phyloP scores from a whole-genome alignment of 35 echinoderm and acorn worm genomes.

The Diadema setosum region DNA sequence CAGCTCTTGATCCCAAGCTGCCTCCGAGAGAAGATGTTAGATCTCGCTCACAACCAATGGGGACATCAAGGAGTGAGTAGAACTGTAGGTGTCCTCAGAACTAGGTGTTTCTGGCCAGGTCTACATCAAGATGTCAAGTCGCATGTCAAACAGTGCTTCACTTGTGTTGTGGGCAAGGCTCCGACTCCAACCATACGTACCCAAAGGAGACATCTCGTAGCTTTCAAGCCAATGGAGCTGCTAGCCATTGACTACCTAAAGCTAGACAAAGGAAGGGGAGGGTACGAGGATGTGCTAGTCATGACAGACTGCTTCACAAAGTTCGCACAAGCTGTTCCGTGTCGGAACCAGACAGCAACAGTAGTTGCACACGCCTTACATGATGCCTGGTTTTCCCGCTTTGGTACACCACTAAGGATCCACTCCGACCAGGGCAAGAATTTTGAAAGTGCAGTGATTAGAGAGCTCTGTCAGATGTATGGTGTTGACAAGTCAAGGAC shows the following conservation, averaged over 20 bases:
- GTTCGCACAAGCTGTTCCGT: constrained; percentile 36
- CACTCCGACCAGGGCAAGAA: constrained; percentile 47
- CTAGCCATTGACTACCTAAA: constrained; percentile 44
- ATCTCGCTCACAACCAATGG: neutral
- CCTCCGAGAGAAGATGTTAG: neutral
- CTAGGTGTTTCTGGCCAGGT: constrained; percentile 44
- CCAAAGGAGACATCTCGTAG: constrained; percentile 3
- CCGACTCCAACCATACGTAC: neutral
- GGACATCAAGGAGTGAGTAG: neutral
- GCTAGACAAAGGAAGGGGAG: constrained; percentile 4
- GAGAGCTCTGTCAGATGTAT: constrained; percentile 36
- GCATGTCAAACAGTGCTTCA: constrained; percentile 2
- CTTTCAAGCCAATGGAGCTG: constrained; percentile 34
- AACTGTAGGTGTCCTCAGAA: neutral
- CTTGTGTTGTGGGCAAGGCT: constrained; percentile 1
- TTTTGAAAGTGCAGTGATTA: constrained; percentile 35
- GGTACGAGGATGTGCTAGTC: constrained; percentile 44
- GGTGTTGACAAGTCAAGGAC: constrained; percentile 11
- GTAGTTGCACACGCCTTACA: constrained; percentile 19
- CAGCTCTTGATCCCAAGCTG: neutral
- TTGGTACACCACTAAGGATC: constrained; percentile 13
- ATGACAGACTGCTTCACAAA: constrained; percentile 51
- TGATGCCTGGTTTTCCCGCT: constrained; percentile 40
- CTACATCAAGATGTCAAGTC: neutral
- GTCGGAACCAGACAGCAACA: constrained; percentile 24